Evolutionary conservation across 2,113 vertebrate species (phyloP).

Genomic region (Melanostigma gelatinosum): DNA sequence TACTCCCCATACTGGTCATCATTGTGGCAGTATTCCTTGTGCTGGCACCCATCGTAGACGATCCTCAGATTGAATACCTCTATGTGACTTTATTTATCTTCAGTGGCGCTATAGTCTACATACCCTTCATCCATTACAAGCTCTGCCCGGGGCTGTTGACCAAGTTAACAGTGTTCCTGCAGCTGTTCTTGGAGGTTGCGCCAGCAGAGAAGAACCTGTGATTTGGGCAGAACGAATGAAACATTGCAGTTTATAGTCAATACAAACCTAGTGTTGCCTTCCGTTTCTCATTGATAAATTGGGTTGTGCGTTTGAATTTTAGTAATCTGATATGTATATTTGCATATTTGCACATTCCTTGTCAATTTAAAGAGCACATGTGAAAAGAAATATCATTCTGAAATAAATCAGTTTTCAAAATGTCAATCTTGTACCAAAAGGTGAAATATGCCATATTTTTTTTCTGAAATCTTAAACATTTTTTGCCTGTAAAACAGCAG

Average conservation of each 20-base stretch:
- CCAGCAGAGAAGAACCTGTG: slow-evolving; percentile 83
- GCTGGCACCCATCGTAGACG: slow-evolving; percentile 86
- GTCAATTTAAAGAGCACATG: not conserved
- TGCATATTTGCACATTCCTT: not conserved
- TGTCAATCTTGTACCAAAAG: not conserved
- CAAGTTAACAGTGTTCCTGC: slow-evolving; percentile 85
- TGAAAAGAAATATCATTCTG: not conserved
- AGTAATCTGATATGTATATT: not conserved
- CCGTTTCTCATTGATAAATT: not conserved
- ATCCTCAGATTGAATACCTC: slow-evolving; percentile 87
- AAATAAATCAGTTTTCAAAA: not conserved
- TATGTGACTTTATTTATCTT: slow-evolving; percentile 87
- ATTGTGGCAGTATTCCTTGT: slow-evolving; percentile 87
- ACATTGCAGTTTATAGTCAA: not conserved
- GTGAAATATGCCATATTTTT: not conserved
- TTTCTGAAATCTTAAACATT: not conserved
- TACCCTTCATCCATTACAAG: slow-evolving; percentile 88
- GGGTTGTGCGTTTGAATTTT: not conserved
- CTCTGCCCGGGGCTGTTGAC: slow-evolving; percentile 80
- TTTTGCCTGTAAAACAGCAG: not conserved
- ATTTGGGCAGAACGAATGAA: not conserved
- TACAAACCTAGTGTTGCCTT: not conserved
- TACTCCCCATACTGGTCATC: slow-evolving; percentile 86
- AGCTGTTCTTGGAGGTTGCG: slow-evolving; percentile 90
- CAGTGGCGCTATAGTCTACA: slow-evolving; percentile 86